Evolutionary conservation across 2,797 vertebrate genomes (phyloP).

Genomic region (Acanthurus lineatus): DNA sequence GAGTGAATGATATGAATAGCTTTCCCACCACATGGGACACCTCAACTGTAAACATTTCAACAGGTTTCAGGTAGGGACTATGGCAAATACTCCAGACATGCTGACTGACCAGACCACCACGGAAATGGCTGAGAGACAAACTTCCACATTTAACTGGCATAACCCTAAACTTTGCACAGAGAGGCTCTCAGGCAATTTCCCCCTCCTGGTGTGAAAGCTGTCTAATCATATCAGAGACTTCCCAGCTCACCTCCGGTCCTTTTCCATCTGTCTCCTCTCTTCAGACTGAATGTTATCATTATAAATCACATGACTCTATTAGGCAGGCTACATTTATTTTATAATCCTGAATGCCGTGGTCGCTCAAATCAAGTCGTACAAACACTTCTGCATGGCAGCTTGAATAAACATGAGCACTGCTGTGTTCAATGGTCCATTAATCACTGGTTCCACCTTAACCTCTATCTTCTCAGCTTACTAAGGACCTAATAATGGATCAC

Average conservation of each 20-base stretch:
- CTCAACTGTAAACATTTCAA: slow-evolving; percentile 3
- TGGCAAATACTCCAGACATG: neutral
- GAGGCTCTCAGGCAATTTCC: slow-evolving; percentile 1
- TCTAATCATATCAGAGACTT: slow-evolving; percentile 58
- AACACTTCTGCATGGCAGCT: slow-evolving; percentile 10
- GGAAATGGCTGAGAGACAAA: slow-evolving; percentile 7
- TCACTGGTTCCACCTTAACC: slow-evolving; percentile 3
- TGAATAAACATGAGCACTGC: slow-evolving; percentile 19
- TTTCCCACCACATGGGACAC: neutral
- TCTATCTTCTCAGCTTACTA: slow-evolving; percentile 21
- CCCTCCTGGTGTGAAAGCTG: slow-evolving; percentile 27
- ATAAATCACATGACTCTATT: slow-evolving; percentile 34
- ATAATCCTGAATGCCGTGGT: slow-evolving; percentile 6
- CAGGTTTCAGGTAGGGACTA: neutral
- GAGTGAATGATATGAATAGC: neutral
- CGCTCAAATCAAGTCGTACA: slow-evolving; percentile 5
- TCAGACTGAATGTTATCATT: slow-evolving; percentile 43
- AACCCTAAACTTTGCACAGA: slow-evolving; percentile 23
- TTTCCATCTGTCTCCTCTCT: slow-evolving; percentile 46
- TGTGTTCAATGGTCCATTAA: slow-evolving; percentile 22
- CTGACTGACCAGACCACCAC: neutral
- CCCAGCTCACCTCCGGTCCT: slow-evolving; percentile 46
- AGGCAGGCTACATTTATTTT: slow-evolving; percentile 24
- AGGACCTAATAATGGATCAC: slow-evolving; percentile 23
- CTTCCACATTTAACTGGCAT: slow-evolving; percentile 12